phyloP scores from a whole-genome alignment of 2,113 vertebrate species.

The Acanthisitta chloris region DNA sequence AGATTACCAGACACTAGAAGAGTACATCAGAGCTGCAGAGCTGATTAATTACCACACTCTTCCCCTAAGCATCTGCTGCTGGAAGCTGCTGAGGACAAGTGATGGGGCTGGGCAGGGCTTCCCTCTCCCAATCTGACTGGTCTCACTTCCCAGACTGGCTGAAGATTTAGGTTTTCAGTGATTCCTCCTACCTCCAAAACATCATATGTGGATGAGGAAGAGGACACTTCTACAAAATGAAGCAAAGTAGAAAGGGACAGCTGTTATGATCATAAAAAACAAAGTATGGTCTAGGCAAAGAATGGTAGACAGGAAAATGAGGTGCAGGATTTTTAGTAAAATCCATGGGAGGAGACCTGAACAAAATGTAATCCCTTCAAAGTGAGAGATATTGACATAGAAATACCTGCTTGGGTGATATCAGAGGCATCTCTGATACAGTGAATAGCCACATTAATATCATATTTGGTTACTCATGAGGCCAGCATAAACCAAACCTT shows the following conservation, averaged over 20 bases:
- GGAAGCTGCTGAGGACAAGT: background rate
- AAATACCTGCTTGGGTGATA: background rate
- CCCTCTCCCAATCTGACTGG: background rate
- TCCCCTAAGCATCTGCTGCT: background rate
- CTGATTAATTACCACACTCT: background rate
- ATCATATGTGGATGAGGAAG: background rate
- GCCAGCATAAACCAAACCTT: background rate
- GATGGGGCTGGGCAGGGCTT: background rate
- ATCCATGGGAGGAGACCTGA: background rate
- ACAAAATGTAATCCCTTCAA: background rate
- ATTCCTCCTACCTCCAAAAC: rapidly evolving
- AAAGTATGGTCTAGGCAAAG: background rate
- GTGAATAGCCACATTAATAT: background rate
- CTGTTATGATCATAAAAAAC: background rate
- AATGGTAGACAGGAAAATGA: background rate
- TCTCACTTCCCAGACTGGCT: background rate
- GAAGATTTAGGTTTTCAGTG: background rate
- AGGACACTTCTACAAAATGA: background rate
- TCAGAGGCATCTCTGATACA: background rate
- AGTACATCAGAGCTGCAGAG: background rate
- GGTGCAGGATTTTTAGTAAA: background rate
- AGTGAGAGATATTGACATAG: background rate
- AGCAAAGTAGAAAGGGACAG: background rate
- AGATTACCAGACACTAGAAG: background rate
- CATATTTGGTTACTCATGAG: rapidly evolving